Base-by-base conservation (phyloP, 1,140 invertebrate genomes). In the Probaryconus sp. region DNA sequence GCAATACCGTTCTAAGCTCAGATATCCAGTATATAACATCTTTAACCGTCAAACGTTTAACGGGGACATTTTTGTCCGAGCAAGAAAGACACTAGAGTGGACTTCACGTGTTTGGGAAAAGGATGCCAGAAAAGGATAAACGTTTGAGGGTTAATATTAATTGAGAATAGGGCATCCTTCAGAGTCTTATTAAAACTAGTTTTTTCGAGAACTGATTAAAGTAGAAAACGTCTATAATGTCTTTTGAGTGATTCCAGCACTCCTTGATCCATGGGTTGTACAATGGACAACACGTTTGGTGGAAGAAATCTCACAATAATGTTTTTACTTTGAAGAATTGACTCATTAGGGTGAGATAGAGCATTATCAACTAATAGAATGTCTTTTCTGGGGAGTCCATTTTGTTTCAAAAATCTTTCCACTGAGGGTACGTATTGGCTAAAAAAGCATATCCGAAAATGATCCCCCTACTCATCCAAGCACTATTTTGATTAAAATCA, bases 181-280 rank as follows among this genome's bases (percentile, higher is more conserved):
- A 70, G 42, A 17, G 53, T 55, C 28, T 61, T 70, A 24, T 31
- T 51, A 2, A 21, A 20, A 40, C 40, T 48, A 13, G 55, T 71
- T 67, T 72, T 78, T 38, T 69, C 67, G n/a, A 75, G 53, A 47
- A 78, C 64, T 10, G 31, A 35, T 72, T 76, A 50, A 47, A 75
- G 61, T 63, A 74, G 55, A 70, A 78, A 56, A 74, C 70, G 53
- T 55, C 68, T 26, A 50, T 80, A 81, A 69, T 79, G 69, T 48
- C 69, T 70, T 75, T 78, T 81, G 1, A 82, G 63, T 33, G 77
- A 79, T 56, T 83, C 53, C 10, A 88, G 85, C 16, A 89, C 80
- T 4, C 82, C 84, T 75, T 85, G 83, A 79, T 88, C 85, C 83
- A 89, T 84, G 33, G 83, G 83, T 73, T 89, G 86, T 21, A 84